A percentile compares a stretch with the other conserved stretches of the same genome.
phyloP scores from a whole-genome alignment of 2,113 vertebrate species.

The Desmodus rotundus region DNA sequence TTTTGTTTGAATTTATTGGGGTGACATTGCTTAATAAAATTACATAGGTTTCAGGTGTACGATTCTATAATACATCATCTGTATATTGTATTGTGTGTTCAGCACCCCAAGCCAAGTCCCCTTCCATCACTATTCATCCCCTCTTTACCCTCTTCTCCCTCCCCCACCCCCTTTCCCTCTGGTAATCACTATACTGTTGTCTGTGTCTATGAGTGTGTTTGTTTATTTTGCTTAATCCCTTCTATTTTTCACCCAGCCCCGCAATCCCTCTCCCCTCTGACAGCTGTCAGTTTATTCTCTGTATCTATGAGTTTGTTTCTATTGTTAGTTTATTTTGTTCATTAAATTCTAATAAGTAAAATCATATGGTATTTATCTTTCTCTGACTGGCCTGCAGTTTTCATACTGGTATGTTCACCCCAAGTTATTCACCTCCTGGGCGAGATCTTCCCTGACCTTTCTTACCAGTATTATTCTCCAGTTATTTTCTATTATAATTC shows the following conservation, averaged over 20 bases:
- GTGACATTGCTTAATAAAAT: background rate
- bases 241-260: background rate
- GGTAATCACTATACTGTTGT: background rate
- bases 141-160: background rate
- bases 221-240: background rate
- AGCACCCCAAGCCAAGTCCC: background rate
- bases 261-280: background rate
- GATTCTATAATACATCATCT: background rate
- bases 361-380: background rate
- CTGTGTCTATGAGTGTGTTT: background rate
- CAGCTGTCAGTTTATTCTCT: background rate
- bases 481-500: background rate
- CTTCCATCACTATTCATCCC: background rate
- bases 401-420: background rate
- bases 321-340: background rate
- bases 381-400: background rate
- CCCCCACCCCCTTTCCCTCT: background rate
- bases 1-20: background rate
- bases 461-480: background rate
- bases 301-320: background rate
- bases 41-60: background rate
- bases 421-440: background rate
- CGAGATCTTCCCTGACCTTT: background rate
- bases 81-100: background rate
- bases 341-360: background rate